Base-by-base conservation (phyloP, 2,113 vertebrate species). In the Hippocampus abdominalis region DNA sequence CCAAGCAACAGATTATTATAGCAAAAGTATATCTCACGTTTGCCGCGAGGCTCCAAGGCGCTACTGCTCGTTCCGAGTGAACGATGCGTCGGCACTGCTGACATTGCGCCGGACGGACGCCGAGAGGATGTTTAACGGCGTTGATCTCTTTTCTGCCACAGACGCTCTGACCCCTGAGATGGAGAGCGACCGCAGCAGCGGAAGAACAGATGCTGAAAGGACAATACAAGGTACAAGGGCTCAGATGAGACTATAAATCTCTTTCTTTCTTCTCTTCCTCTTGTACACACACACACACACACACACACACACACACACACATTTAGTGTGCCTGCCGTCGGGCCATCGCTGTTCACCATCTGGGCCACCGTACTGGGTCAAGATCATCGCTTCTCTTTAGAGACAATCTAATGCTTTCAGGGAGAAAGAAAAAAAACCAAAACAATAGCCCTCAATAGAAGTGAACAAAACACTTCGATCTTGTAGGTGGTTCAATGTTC, bases 131-230 rank as follows among this genome's bases (percentile, higher is more conserved):
- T 92, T 91, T 92, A 92, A 91, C 90, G 85, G 85, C 77, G 75
- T 91, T 91, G 93, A 94, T 95, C 90, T 93, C 93, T 96, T 93
- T 94, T 73, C 94, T 91, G 93, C 95, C 93, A 86, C 93, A 99
- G 96, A 99, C 90, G 95, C 97, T 91, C 93, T 99, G 96, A 98
- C 96, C 96, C 96, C 96, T 93, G 96, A 99, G 95, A 96, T 98
- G 94, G 97, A 99, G 94, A 95, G 94, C 95, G 97, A 99, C 96
- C 97, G 96, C 94, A 95, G 94, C 82, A 94, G 94, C 93, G 93
- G 95, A 93, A 96, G 97, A 97, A 96, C 97, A 98, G 97, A 99
- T 97, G 95, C 97, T 94, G 97, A 99, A 95, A 99, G 97, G 96
- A 97, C 97, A 98, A 98, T 99, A 98, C 97, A 99, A 99, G 97